Base-by-base conservation (phyloP, 2,888 invertebrate species). In the Orchesellides sinensis region DNA sequence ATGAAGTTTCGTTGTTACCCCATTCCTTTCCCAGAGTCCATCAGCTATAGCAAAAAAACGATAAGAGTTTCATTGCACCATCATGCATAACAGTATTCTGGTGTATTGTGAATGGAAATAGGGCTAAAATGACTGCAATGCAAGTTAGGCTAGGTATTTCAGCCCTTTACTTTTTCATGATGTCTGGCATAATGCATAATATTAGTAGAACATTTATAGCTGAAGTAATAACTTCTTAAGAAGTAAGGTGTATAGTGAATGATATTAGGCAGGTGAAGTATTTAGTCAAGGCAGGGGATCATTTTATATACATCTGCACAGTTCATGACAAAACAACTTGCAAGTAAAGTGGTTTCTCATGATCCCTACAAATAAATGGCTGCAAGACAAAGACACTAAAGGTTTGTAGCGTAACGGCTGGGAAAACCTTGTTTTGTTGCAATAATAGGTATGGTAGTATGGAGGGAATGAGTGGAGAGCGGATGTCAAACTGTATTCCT, bases 361-460 rank as follows among this genome's bases (percentile, higher is more conserved):
- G n/a, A n/a, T n/a, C n/a, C n/a, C n/a, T n/a, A n/a, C n/a, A n/a
- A n/a, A n/a, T 17, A 52, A 21, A 17, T 10, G 52, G 5, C 1
- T 21, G 19, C 19, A 17, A 10, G 52, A 52, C 52, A 10, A 10
- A 21, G 19, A 52, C 17, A 52, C n/a, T 17, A 17, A 19, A 17
- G 10, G 40, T n/a, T 5, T 40, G 40, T 40, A 40, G n/a, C n/a
- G 40, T 40, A 40, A 40, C 35, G 68, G 74, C 59, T 81, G 81
- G 74, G 81, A 81, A 80, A 81, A 61, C n/a, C n/a, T n/a, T 52
- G 69, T 63, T 68, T 32, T 68, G 19, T 23, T 54, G 21, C 12
- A 23, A 12, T 8, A 25, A 14, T 54, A 8, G 6, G 56, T 68
- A 66, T 49, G 59, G 45, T 27, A 14, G 35, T 14, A 70, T 32